Base-by-base conservation (phyloP, 2,113 vertebrate genomes). In the Saccopteryx bilineata region DNA sequence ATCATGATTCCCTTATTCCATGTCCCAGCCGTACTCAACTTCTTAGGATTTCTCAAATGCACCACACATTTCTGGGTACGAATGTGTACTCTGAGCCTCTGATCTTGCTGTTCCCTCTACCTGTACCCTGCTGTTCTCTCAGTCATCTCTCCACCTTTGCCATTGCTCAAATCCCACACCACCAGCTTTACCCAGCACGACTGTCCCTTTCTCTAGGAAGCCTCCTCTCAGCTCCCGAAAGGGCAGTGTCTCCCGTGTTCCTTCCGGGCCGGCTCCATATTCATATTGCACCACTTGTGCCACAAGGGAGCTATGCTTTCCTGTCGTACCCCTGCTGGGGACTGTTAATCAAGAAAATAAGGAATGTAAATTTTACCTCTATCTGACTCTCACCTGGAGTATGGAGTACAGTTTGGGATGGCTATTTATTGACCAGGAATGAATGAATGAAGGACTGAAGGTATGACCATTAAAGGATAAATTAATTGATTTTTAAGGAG, bases 141-240 rank as follows among this genome's bases (percentile, higher is more conserved):
- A 9, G 28, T 8, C 18, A 7, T 5, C 19, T 28, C 23, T 54
- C 15, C 5, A 6, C 50, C 9, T 31, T 56, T 65, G 33, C 19
- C 17, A 50, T 4, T 17, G 46, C 2, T 26, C 15, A 50, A 52
- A 7, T 24, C 13, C 10, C 4, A 1, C 1, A 85, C 66, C 63
- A 46, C 0, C 28, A 21, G 1, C 0, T 23, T 1, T 5, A 6
- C 54, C 54, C 18, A 52, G 2, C 8, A 63, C 1, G n/a, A 5
- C n/a, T 8, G 7, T 23, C 5, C 2, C 2, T 7, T 56, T 26
- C 24, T 68, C 39, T 50, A 52, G 56, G 18, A 90, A 68, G 10
- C 2, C 12, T 6, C 24, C 65, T 19, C 23, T 68, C 15, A 48
- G 19, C 24, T 90, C 94, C 12, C 17, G 19, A 48, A 76, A 48